phyloP scores from a whole-genome alignment of 2,113 vertebrate species.

The Toxotes chatareus region DNA sequence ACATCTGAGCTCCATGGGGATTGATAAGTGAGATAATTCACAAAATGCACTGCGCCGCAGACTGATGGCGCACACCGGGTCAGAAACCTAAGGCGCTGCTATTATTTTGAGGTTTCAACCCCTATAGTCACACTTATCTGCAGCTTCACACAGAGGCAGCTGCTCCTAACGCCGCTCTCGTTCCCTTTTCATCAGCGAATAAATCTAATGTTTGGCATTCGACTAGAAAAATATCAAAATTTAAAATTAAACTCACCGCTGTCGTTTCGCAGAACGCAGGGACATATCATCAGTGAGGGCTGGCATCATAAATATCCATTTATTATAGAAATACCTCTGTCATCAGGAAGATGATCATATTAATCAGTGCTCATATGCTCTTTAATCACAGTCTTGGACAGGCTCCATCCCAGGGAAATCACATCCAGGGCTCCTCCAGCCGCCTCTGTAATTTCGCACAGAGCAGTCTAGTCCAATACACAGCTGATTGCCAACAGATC shows the following conservation, averaged over 20 bases:
- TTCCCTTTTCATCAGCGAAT: conserved; percentile 54
- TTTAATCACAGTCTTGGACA: conserved; percentile 81
- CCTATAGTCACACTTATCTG: conserved; percentile 66
- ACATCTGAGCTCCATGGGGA: conserved; percentile 66
- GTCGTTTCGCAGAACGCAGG: conserved; percentile 37
- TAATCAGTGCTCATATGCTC: conserved; percentile 81
- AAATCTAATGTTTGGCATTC: conserved; percentile 59
- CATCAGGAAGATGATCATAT: conserved; percentile 74
- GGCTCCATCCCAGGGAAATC: conserved; percentile 68
- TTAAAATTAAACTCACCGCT: conserved; percentile 57
- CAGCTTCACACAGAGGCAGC: conserved; percentile 54
- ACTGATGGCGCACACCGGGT: conserved; percentile 54
- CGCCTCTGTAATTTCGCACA: conserved; percentile 55
- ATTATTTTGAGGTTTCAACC: conserved; percentile 73
- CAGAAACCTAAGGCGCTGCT: conserved; percentile 61
- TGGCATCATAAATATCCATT: conserved; percentile 76
- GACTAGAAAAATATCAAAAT: conserved; percentile 50
- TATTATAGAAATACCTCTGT: conserved; percentile 78
- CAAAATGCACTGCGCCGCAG: conserved; percentile 57
- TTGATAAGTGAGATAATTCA: conserved; percentile 77
- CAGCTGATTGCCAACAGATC: conserved; percentile 68
- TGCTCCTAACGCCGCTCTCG: conserved; percentile 33
- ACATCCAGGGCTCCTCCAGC: conserved; percentile 59
- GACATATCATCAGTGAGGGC: conserved; percentile 43
- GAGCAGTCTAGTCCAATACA: conserved; percentile 40